These are phyloP conservation scores for Myrmecobius fasciatus DNA, from an alignment of 2,113 vertebrate genomes.

Conservation along the genomic window DNA sequence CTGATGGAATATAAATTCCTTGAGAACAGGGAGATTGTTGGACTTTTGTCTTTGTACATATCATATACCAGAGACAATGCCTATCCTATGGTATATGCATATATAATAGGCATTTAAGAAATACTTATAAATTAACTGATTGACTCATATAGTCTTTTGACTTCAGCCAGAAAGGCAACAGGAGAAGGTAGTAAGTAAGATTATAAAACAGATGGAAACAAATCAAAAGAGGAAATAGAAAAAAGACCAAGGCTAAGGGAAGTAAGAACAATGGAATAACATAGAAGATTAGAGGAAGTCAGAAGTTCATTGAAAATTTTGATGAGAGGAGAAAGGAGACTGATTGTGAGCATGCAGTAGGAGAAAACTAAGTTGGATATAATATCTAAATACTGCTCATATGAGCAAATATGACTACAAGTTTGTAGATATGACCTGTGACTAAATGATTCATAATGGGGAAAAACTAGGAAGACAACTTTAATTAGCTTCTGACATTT, in stretches of 20 bases:
- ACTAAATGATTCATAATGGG: background rate
- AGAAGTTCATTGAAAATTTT: background rate
- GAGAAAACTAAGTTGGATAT: background rate
- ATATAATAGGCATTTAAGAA: background rate
- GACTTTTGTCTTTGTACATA: background rate
- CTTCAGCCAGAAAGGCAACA: background rate
- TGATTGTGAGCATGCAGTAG: background rate
- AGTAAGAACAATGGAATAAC: background rate
- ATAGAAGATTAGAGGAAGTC: background rate
- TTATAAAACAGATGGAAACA: background rate
- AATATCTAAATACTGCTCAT: background rate
- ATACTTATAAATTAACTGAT: background rate
- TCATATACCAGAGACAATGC: background rate
- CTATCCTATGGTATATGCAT: background rate
- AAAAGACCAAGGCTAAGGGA: background rate
- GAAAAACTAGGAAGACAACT: background rate
- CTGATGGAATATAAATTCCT: background rate
- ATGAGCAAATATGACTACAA: background rate
- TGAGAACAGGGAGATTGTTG: background rate
- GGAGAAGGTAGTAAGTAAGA: background rate
- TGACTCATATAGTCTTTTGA: background rate
- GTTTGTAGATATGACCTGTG: background rate
- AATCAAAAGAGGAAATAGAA: background rate
- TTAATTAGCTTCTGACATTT: background rate
- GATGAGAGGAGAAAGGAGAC: background rate